Evolutionary conservation across 2,888 invertebrate genomes (phyloP), one percentile per base, ranked within the genome.

Genomic region (Agonopterix arenella): DNA sequence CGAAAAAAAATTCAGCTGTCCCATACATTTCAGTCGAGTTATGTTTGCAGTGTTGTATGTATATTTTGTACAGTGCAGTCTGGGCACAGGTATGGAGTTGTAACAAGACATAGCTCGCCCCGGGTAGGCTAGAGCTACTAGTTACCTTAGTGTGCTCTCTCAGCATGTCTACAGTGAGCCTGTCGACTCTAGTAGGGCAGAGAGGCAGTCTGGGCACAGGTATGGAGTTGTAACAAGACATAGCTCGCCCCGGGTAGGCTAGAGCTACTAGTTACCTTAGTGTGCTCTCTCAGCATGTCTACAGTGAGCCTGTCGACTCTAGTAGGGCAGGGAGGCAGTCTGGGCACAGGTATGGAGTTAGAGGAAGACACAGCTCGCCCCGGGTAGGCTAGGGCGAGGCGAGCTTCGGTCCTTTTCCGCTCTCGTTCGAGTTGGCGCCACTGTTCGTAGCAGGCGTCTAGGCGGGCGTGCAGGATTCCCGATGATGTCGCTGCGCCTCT

Each of bases 401-500:
- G 91, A 2, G 94, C 94, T 61, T 95, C 95, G 0, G 94, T 94
- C 57, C 95, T 93, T 72, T 96, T 96, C 8, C 95, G 84, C 70
- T 96, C 95, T 47, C 94, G 92, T 68, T 96, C 95, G 45, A 96
- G 72, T 64, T 93, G 93, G 46, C 93, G 92, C 85, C 95, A 95
- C 61, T 95, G 95, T 54, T 95, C 95, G 70, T 94, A 94, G 66
- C 94, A 94, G 48, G 94, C 93, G 69, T 96, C 95, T 4, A 96
- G 84, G 1, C 93, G 90, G 8, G 91, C 84, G 76, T 95, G 94
- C 2, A 95, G 86, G 37, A 94, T 92, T 36, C 90, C 89, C 0
- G 92, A 91, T 0, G 92, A 90, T 0, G 84, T 75, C 0, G 76
- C 80, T 2, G 81, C 74, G 47, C 89, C 63, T 79, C 92, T 79